Percentiles rank a stretch among this genome's conserved stretches.
Conservation (phyloP, 2,888 invertebrate genomes). For the Caenorhabditis japonica region DNA sequence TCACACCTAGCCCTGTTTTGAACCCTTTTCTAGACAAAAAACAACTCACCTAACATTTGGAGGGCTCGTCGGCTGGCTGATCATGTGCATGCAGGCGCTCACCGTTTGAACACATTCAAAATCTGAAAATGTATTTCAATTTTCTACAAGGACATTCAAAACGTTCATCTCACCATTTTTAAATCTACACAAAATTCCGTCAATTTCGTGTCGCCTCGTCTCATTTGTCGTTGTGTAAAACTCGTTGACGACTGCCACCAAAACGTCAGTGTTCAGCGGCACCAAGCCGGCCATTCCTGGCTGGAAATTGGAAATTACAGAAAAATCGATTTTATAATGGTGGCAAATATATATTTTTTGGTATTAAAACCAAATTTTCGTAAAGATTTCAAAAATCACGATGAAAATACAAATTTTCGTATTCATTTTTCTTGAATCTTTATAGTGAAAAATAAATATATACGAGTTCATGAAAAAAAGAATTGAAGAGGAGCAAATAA, state of each 20-base stretch:
- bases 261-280: conserved; percentile 12
- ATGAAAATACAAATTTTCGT: no score
- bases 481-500: not conserved
- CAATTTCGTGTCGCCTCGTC: conserved; percentile 49
- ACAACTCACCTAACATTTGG: conserved; percentile 39
- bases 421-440: no score
- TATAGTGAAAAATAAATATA: no score
- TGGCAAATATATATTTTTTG: no score
- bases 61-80: conserved; percentile 34
- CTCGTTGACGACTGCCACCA: conserved; percentile 54
- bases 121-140: conserved; percentile 4
- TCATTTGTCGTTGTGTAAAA: conserved; percentile 61
- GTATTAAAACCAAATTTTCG: no score
- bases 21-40: conserved; percentile 15
- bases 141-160: not conserved
- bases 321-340: no score
- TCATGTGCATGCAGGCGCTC: conserved; percentile 55
- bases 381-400: no score
- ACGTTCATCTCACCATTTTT: conserved; percentile 61
- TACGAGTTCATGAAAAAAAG: no score
- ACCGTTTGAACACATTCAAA: conserved; percentile 43
- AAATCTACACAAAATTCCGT: conserved; percentile 53
- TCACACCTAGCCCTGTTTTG: no score
- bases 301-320: not conserved
- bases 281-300: not conserved